phyloP scores from a whole-genome alignment of 2,113 vertebrate species.

The Aleadryas rufinucha region DNA sequence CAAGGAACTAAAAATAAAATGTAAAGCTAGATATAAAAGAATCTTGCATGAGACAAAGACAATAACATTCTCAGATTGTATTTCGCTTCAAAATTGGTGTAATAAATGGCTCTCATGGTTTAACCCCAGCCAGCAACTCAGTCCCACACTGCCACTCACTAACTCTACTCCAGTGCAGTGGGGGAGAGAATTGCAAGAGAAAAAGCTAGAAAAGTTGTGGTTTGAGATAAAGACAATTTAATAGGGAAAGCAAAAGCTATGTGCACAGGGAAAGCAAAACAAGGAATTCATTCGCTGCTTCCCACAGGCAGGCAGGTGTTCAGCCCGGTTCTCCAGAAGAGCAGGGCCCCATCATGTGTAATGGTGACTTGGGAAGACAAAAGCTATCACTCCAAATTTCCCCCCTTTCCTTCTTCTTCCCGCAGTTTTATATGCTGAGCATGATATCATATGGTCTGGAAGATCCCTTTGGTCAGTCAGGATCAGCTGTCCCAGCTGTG shows the following conservation, averaged over 20 bases:
- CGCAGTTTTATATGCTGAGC: neutral
- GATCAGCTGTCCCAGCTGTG: no score
- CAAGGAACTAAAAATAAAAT: neutral
- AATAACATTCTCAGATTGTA: neutral
- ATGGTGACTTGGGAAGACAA: neutral
- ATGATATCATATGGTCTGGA: neutral
- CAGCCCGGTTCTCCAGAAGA: neutral
- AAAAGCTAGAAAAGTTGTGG: neutral
- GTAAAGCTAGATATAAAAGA: neutral
- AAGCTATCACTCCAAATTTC: neutral
- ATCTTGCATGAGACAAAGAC: neutral
- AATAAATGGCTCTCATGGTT: accelerated
- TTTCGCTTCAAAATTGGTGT: neutral
- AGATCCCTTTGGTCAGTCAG: neutral
- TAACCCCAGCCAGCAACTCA: neutral
- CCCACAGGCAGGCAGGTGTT: accelerated
- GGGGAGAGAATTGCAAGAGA: neutral
- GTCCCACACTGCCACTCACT: neutral
- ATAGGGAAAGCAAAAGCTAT: neutral
- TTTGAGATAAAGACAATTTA: neutral
- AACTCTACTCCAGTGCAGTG: accelerated
- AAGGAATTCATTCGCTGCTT: neutral
- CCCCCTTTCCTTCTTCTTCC: neutral
- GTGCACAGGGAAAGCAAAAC: neutral
- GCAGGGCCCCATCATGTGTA: accelerated